phyloP scores from a whole-genome alignment of 2,797 vertebrate species.

The Periophthalmus magnuspinnatus region DNA sequence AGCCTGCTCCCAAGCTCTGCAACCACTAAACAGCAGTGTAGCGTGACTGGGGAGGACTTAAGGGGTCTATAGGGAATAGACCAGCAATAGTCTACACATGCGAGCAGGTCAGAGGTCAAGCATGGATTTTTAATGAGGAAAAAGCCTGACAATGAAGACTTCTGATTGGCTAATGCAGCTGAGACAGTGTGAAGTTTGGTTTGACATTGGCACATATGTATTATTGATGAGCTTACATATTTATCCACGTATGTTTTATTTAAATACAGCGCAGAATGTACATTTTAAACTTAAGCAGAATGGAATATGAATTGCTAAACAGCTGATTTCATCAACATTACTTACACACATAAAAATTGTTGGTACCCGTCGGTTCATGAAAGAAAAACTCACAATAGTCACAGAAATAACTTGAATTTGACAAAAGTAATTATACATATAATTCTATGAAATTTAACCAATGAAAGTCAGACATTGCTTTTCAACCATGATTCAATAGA shows the following conservation, averaged over 20 bases:
- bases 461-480: no score
- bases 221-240: constrained; percentile 4
- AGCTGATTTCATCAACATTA: no score
- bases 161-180: not conserved
- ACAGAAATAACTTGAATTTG: no score
- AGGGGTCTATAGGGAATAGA: not conserved
- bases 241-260: constrained; percentile 6
- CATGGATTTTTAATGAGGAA: constrained; percentile 7
- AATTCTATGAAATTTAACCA: no score
- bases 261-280: not conserved
- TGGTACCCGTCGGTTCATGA: no score
- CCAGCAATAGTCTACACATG: not conserved
- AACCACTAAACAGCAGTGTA: constrained; percentile 3
- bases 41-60: constrained; percentile 1
- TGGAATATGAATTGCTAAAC: not conserved
- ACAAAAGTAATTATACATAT: no score
- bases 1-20: not conserved
- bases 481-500: no score
- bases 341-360: no score
- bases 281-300: not conserved
- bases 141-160: not conserved
- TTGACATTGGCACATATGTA: not conserved
- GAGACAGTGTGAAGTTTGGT: not conserved
- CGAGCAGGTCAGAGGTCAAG: not conserved
- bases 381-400: no score